Evolutionary conservation across 2,113 vertebrate species (phyloP).

Genomic region (Myotis davidii): DNA sequence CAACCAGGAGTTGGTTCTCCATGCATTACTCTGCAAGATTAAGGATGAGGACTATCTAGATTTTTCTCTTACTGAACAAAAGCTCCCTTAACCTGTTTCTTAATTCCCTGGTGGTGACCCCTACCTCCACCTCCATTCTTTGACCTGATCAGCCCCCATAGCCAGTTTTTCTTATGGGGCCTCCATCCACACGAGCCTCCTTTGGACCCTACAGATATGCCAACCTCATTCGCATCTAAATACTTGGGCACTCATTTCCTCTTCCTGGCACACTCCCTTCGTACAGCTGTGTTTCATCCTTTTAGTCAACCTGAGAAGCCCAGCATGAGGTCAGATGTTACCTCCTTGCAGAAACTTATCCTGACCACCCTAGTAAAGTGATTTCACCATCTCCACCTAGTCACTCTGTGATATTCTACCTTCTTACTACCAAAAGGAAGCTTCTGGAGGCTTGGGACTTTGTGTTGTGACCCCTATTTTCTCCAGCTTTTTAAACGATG

Average conservation of each 20-base stretch:
- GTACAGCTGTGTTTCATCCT: neutral
- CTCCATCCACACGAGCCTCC: neutral
- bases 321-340: neutral
- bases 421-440: neutral
- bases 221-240: neutral
- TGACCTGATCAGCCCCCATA: neutral
- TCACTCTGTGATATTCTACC: neutral
- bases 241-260: no score
- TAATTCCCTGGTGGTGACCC: neutral
- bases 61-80: conserved; percentile 1
- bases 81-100: neutral
- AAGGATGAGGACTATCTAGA: neutral
- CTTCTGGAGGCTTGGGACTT: neutral
- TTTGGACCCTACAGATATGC: neutral
- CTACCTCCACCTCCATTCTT: neutral
- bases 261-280: neutral
- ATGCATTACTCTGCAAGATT: neutral
- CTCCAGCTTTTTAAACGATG: neutral
- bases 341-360: neutral
- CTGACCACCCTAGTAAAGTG: neutral
- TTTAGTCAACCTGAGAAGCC: neutral
- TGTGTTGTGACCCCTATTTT: neutral
- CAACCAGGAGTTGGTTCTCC: neutral
- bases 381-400: neutral
- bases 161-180: rapidly evolving